Evolutionary conservation across 1,140 invertebrate genomes (phyloP).

Genomic region (Luehdorfia chinensis): DNA sequence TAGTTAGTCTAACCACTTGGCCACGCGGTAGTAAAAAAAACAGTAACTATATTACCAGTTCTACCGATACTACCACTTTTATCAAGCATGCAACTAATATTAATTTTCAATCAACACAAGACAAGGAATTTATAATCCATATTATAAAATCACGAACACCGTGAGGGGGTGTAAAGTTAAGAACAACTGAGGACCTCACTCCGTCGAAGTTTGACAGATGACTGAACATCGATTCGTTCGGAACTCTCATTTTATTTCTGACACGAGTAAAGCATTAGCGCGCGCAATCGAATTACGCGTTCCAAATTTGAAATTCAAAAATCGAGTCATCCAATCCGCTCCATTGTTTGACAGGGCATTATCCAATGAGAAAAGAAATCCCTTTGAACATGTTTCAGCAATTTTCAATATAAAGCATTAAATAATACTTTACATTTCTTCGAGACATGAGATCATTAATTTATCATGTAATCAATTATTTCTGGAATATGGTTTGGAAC

Average conservation of each 20-base stretch:
- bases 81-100: no score
- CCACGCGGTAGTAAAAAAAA: no score
- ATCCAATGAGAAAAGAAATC: conserved; percentile 11
- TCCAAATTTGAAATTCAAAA: conserved; percentile 45
- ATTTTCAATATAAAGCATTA: conserved; percentile 12
- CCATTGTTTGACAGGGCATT: conserved; percentile 33
- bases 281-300: conserved; percentile 41
- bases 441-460: neutral
- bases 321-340: conserved; percentile 37
- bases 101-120: no score
- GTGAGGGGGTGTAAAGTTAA: conserved; percentile 3
- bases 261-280: conserved; percentile 52
- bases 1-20: no score
- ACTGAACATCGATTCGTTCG: conserved; percentile 40
- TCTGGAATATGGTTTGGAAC: no score
- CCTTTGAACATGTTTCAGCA: conserved; percentile 12
- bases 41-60: no score
- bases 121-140: no score
- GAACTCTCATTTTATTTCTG: conserved; percentile 46
- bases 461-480: neutral
- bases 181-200: conserved; percentile 4
- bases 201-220: conserved; percentile 21
- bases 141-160: no score
- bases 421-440: conserved; percentile 1
- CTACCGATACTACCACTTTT: no score